Evolutionary conservation across 2,797 vertebrate genomes (phyloP), one percentile per base, ranked within the genome.

Genomic region (Peromyscus melanophrys): DNA sequence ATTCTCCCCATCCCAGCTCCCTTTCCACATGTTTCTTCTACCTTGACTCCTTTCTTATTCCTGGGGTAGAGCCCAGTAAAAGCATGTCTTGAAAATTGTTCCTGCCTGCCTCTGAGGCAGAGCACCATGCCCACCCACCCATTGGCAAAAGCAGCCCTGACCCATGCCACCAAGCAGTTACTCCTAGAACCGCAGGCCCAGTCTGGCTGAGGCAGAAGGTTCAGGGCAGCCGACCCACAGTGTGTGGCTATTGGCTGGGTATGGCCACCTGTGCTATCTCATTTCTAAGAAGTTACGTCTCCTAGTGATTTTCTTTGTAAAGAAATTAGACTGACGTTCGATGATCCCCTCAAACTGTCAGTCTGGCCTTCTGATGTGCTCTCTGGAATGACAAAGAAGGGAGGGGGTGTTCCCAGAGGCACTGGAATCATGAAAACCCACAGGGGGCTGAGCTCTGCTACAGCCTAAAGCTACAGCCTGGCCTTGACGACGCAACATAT

Each of bases 231-330:
- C 19, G 27, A 37, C n/a, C 17, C 73, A 3, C 43, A 6, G 0
- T 1, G 27, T 4, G 25, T 43, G 73, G 77, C 16, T 55, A 21
- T 90, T 27, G 25, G 34, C 65, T 71, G 29, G n/a, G 37, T 37
- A 19, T 43, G 40, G 40, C 73, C 95, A 84, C 67, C 67, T 71
- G 21, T 59, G 37, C 16, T 9, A 90, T 61, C 78, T 94, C 52
- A 75, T 34, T 49, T 85, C 59, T 93, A 83, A 84, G 52, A 88
- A 81, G 59, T 52, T 57, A 23, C 31, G 46, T 80, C 93, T 92
- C 59, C 65, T 49, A 88, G 65, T 75, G 81, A 78, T 83, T 95
- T 76, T 14, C 17, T 75, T 57, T 93, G 57, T 78, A 57, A 71
- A 55, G 37, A 93, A 91, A 69, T 76, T 61, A 89, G 37, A 59